Evolutionary conservation across 2,888 invertebrate species (phyloP).

Genomic region (Stenotaenia linearis): DNA sequence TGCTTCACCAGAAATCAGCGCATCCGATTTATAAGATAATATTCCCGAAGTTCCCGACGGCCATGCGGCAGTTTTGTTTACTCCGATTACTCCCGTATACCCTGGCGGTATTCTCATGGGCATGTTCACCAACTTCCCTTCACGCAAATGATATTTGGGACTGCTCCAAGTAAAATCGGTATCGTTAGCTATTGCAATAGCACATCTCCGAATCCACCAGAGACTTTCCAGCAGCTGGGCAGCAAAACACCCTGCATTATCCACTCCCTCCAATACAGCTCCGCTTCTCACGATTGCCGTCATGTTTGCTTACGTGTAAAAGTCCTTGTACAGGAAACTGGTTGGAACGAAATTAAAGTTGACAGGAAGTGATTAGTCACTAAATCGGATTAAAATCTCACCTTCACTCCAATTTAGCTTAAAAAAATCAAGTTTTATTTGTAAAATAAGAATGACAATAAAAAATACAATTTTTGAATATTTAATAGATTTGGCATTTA

Average conservation of each 20-base stretch:
- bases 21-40: not conserved
- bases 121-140: not conserved
- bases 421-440: no score
- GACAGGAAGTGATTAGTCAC: no score
- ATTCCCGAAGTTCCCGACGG: not conserved
- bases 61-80: not conserved
- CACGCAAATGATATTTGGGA: not conserved
- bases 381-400: no score
- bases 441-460: no score
- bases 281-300: not conserved
- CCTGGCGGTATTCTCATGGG: not conserved
- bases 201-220: not conserved
- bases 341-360: no score
- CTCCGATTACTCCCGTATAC: not conserved
- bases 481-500: not conserved
- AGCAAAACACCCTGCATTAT: not conserved
- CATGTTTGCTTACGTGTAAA: not conserved
- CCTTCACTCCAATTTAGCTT: no score
- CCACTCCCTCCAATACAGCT: not conserved
- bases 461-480: not conserved
- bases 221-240: not conserved
- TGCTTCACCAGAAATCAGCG: not conserved
- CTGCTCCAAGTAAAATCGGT: not conserved
- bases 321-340: no score
- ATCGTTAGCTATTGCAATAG: slow-evolving; percentile 16